Evolutionary conservation across 2,888 invertebrate species (phyloP), one percentile per base, ranked within the genome.

Genomic region (Polylopha cassiicola): DNA sequence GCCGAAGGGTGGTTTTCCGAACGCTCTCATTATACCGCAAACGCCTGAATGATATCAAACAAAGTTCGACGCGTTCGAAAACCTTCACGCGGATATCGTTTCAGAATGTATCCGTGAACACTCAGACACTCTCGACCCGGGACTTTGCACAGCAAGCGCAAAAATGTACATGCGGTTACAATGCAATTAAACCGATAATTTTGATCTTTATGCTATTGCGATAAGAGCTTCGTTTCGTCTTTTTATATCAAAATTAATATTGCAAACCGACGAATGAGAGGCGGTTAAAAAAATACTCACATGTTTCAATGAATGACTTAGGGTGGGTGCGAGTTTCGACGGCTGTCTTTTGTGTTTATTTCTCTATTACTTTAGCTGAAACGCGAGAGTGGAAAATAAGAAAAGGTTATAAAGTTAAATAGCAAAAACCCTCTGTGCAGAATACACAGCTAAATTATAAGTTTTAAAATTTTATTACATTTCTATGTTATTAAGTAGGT

Each of bases 41-140:
- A 41, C 29, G 39, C 34, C 20, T 41, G 28, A 34, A 41, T 34
- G 39, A 41, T 41, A 41, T 41, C 41, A 36, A 41, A 41, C 41
- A 41, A 41, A 41, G 36, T 41, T 34, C 26, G 36, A 30, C 34
- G 26, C 41, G 41, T 41, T 36, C 41, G 9, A 24, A 41, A 41
- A 30, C 36, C 41, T 28, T 16, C 36, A 41, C 16, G 34, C 24
- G 36, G 41, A 24, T 41, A 41, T 41, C 41, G 34, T 33, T 39
- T 44, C 43, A 21, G 43, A 44, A 37, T 46, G 37, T 37, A 32
- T 34, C 30, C 41, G 29, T 15, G 30, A 51, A 53, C 50, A 58
- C 65, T 65, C 61, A 67, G 61, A 65, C 67, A 36, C 54, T 59
- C 66, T 68, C 46, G 38, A 49, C 46, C 47, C 44, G 30, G 18